These are phyloP conservation scores for Masnerella sp. DNA, from an alignment of 2,888 invertebrate genomes.

Conservation along the genomic window DNA sequence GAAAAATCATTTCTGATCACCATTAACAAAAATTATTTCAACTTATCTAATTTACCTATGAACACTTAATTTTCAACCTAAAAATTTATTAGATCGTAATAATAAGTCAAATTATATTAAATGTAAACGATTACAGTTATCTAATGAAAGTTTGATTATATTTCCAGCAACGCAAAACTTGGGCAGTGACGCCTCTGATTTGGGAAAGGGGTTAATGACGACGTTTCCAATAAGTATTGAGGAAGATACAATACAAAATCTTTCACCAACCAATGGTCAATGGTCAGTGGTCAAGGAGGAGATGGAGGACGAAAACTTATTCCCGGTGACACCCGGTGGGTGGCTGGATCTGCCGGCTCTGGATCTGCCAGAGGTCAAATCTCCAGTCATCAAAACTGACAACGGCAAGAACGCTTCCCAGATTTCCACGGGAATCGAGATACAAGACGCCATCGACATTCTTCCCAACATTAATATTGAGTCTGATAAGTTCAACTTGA, in stretches of 20 bases:
- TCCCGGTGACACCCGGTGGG: constrained; percentile 5
- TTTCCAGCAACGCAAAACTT: constrained; percentile 68
- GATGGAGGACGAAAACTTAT: constrained; percentile 23
- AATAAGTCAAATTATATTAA: no score
- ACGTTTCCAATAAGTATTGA: constrained; percentile 30
- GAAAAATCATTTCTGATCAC: no score
- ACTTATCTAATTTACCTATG: no score
- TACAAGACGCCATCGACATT: constrained; percentile 62
- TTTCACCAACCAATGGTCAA: constrained; percentile 12
- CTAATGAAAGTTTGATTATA: constrained; percentile 5
- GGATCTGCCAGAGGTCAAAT: constrained; percentile 27
- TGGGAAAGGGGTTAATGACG: constrained; percentile 63
- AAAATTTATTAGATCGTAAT: no score
- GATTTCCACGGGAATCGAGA: constrained; percentile 50
- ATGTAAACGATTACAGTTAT: no score
- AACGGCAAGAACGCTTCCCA: constrained; percentile 56
- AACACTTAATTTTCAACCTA: no score
- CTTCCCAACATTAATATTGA: constrained; percentile 67
- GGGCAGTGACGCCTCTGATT: constrained; percentile 69
- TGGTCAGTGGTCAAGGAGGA: constrained; percentile 31
- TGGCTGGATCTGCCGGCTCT: constrained; percentile 40
- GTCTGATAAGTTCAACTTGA: constrained; percentile 72
- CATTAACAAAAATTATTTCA: no score
- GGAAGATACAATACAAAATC: constrained; percentile 30
- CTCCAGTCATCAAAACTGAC: constrained; percentile 24